Base-by-base conservation (phyloP, 2,797 vertebrate genomes). In the Ctenochaetus hawaiiensis region DNA sequence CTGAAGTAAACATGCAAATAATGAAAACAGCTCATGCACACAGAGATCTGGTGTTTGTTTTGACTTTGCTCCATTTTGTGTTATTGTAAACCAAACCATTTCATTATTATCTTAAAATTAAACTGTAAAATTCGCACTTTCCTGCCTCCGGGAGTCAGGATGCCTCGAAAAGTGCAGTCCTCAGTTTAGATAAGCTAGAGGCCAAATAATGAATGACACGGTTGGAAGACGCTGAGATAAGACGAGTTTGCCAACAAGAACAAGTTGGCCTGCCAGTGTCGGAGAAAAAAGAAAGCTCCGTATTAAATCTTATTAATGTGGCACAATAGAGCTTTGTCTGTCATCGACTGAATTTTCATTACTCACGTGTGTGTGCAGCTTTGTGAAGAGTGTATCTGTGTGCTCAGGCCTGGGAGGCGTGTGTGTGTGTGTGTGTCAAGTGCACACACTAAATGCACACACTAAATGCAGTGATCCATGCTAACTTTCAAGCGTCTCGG, bases 231-330 rank as follows among this genome's bases (percentile, higher is more conserved):
- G 72, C 78, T 61, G 69, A 78, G 83, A 88, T 78, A 81, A 85
- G 82, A 79, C 6, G 48, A 67, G 75, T 89, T 84, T 86, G 82
- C 83, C 83, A 84, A 79, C 80, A 75, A 84, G 87, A 85, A 85
- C 84, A 83, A 82, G 65, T 82, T 67, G 75, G 68, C 65, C 69
- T 73, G 78, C 75, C 80, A 75, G 67, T 70, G 84, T 87, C 64
- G 9, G 72, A 79, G 53, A 62, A 45, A 66, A 49, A 73, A 83
- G 61, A 87, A 86, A 88, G 73, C 80, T 78, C 68, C 56, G 2
- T 81, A 80, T 89, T 88, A 80, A 84, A 88, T 89, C 80, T 85
- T 87, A 87, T 90, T 85, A 89, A 87, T 85, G 75, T 74, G 80
- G 84, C 74, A 88, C 88, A 90, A 89, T 71, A 72, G 85, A 77